phyloP scores from a whole-genome alignment of 2,113 vertebrate species.

The Ascaphus truei region DNA sequence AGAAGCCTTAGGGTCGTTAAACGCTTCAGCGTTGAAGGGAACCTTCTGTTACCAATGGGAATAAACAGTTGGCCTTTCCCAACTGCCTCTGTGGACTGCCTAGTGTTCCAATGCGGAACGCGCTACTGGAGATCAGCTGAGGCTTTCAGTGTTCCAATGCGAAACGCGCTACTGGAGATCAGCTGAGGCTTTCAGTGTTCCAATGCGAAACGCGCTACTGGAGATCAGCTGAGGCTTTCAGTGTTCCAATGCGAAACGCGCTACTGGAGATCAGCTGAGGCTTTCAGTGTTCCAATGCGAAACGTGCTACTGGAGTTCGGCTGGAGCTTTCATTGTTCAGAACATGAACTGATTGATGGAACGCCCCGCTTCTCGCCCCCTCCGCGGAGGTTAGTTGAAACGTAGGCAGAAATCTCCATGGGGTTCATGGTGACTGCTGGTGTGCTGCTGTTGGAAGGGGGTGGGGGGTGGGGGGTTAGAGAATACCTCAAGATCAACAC shows the following conservation, averaged over 20 bases:
- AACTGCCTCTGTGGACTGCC: background rate
- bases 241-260: too few relatives aligned
- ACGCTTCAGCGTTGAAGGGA: too few relatives aligned
- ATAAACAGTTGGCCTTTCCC: background rate
- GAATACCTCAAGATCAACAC: slow-evolving; percentile 86
- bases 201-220: too few relatives aligned
- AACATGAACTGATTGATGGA: background rate
- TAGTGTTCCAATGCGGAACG: too few relatives aligned
- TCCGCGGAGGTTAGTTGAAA: slow-evolving; percentile 68
- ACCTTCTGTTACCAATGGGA: too few relatives aligned
- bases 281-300: slow-evolving; percentile 5
- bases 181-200: too few relatives aligned
- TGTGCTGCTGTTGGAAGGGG: slow-evolving; percentile 75
- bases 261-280: too few relatives aligned
- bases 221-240: too few relatives aligned
- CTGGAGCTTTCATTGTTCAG: background rate
- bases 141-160: too few relatives aligned
- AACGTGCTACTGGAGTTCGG: background rate
- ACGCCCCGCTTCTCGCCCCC: background rate
- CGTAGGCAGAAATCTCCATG: slow-evolving; percentile 90
- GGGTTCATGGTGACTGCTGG: slow-evolving; percentile 73
- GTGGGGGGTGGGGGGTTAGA: slow-evolving; percentile 49
- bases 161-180: too few relatives aligned
- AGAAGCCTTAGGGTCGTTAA: too few relatives aligned
- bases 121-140: too few relatives aligned